Evolutionary conservation across 2,113 vertebrate species (phyloP).

Genomic region (Chlamydotis undulata): DNA sequence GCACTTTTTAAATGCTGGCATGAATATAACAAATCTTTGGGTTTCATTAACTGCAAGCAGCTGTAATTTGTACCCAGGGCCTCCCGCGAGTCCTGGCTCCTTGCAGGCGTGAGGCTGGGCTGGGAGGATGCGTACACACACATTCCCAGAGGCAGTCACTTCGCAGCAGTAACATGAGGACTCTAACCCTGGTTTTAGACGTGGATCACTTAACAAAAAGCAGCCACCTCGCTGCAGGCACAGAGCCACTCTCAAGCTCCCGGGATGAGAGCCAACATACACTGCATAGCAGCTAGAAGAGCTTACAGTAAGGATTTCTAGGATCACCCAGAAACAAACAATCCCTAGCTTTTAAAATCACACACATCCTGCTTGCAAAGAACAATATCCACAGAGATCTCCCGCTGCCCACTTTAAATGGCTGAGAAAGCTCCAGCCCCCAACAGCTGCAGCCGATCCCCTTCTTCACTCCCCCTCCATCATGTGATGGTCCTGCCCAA

Average conservation of each 20-base stretch:
- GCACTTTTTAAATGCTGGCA: background rate
- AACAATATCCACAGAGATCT: background rate
- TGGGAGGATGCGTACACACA: background rate
- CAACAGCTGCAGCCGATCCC: background rate
- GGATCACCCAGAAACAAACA: background rate
- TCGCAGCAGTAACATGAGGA: background rate
- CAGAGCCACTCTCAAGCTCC: background rate
- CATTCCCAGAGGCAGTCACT: background rate
- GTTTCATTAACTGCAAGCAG: background rate
- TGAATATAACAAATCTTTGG: background rate
- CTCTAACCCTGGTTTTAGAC: background rate
- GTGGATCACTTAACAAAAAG: background rate
- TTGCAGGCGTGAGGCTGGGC: background rate
- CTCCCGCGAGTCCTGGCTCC: background rate
- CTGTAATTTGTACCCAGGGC: background rate
- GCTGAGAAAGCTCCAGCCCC: background rate
- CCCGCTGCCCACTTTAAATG: background rate
- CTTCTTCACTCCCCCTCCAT: background rate
- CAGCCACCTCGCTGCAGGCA: background rate
- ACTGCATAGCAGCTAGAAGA: background rate
- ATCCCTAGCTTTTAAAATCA: background rate
- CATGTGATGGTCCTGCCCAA: conserved; percentile 19
- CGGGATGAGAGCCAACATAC: background rate
- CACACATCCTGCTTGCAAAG: background rate
- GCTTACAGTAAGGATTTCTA: background rate